Evolutionary conservation across 1,140 invertebrate species (phyloP), one percentile per base, ranked within the genome.

Genomic region (Episyrphus balteatus): DNA sequence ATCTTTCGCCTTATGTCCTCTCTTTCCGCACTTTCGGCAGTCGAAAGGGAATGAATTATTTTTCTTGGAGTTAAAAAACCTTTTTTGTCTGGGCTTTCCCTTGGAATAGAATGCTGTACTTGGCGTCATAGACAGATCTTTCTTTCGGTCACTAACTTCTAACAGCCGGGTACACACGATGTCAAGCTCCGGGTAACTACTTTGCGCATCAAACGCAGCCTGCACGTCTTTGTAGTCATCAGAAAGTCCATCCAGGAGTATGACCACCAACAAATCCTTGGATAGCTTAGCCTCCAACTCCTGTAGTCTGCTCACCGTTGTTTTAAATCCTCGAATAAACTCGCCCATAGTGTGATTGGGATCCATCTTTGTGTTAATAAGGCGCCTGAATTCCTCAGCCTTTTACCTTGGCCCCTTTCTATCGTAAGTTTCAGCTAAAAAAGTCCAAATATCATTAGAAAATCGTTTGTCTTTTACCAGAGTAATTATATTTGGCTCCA

Each of bases 241-340:
- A 2, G 48, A 44, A 12, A 49, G 15, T n/a, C 43, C 42, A 14
- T 43, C 40, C 14, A 49, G n/a, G 9, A 49, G 37, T 10, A 49
- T 49, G 2, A 45, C 40, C 12, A 21, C 34, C 26, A 44, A 12
- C 7, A 49, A 19, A 14, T 49, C 48, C 2, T 49, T 44, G 12
- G 21, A 15, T 3, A 49, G 11, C 7, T 1, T 17, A 3, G 45
- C 45, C 12, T 15, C 43, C 11, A 46, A 5, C 5, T 49, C 38
- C 5, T n/a, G 18, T 12, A 49, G 15, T 37, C 45, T 49, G n/a
- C 45, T 39, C 13, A 39, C 21, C 3, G 19, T 32, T 8, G 18
- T n/a, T 6, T 13, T 12, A 37, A 46, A 50, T 26, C n/a, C 13
- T 3, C 36, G 26, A 2, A 46, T 6, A 19, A 36, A 50, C 34